Base-by-base conservation (phyloP, 1,140 invertebrate genomes). In the Drosophila willistoni region DNA sequence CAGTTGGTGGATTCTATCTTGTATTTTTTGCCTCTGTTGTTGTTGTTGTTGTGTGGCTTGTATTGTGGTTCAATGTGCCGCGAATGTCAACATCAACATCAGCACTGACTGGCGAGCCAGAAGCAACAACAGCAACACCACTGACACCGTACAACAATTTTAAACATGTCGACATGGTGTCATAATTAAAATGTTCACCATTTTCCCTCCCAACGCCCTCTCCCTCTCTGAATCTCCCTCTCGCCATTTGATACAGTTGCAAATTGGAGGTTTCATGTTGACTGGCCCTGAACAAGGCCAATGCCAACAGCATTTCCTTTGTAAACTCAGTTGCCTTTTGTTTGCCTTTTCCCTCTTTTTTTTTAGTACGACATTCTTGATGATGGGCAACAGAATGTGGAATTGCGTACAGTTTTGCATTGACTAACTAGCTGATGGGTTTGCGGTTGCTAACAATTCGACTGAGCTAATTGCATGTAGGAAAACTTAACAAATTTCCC, bases 111-210 rank as follows among this genome's bases (percentile, higher is more conserved):
- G 44, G 7, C 44, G 29, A 9, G 44, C 2, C 44, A 22, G 44
- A 19, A 17, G 14, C 44, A 17, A 17, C 42, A 17, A n/a, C 9
- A 51, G 10, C 17, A 22, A n/a, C 44, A 19, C 9, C 17, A 64
- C 29, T 56, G 81, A 64, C 82, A 71, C 65, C 67, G 79, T 71
- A 83, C 83, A 86, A 87, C 83, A 86, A 87, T 83, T 86, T 89
- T 80, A 73, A 80, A 80, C 83, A 87, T 89, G 84, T 84, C 84
- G 81, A 87, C 84, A 87, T 81, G 80, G 84, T 84, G 84, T 89
- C 84, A 89, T 89, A 89, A 89, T 89, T 89, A 89, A 89, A 89
- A 89, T 89, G 85, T 89, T 89, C 76, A 86, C 73, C 72, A 71
- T 71, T 63, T 62, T 64, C 5, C 5, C 29, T 29, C 29, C 29